These are phyloP conservation scores for Drosophila affinis DNA, from an alignment of 2,888 invertebrate genomes.

Conservation along the genomic window DNA sequence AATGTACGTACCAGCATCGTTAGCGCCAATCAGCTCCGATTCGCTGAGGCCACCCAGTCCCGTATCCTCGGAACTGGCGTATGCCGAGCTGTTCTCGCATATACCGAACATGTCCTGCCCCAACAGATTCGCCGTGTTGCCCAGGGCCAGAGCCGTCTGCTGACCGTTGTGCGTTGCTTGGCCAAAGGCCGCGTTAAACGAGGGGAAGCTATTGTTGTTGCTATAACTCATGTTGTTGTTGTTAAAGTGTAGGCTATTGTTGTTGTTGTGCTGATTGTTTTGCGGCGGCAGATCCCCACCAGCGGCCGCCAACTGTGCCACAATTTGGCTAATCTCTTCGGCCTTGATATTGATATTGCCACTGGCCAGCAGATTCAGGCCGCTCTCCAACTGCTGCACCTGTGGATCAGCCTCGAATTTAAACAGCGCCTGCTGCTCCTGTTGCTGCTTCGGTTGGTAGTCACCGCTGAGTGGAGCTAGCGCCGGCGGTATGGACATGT, in stretches of 20 bases:
- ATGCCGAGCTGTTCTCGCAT: conserved; percentile 87
- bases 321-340: conserved; percentile 77
- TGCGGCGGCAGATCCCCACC: conserved; percentile 53
- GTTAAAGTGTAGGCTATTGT: conserved; percentile 54
- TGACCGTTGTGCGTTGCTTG: conserved; percentile 46
- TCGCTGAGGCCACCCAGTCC: conserved; percentile 86
- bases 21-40: conserved; percentile 85
- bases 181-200: conserved; percentile 66
- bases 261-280: conserved; percentile 39
- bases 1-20: conserved; percentile 82
- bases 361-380: conserved; percentile 49
- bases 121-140: conserved; percentile 74
- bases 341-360: conserved; percentile 69
- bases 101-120: conserved; percentile 83
- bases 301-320: conserved; percentile 69
- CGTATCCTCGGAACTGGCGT: conserved; percentile 87
- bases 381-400: conserved; percentile 40
- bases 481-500: conserved; percentile 68
- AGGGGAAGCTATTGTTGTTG: conserved; percentile 70
- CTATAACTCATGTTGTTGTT: conserved; percentile 54
- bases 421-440: conserved; percentile 14
- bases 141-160: conserved; percentile 48
- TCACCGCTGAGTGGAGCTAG: conserved; percentile 71
- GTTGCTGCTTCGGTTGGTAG: conserved; percentile 24
- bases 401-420: conserved; percentile 29